Evolutionary conservation across 2,888 invertebrate genomes (phyloP), one percentile per base, ranked within the genome.

Genomic region (Tenthredo notha): DNA sequence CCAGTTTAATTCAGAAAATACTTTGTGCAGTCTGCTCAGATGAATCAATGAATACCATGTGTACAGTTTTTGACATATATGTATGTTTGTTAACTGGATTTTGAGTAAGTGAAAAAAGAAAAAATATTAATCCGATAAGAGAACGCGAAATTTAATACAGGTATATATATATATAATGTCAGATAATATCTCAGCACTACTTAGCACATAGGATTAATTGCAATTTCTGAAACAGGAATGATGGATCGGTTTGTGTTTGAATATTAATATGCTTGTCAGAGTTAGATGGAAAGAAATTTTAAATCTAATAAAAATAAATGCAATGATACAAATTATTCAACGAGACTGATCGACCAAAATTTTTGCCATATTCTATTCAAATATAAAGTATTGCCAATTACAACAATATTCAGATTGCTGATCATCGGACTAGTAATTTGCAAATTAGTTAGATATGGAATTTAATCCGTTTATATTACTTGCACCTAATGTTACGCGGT

Each of bases 181-280:
- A 12, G 77, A 33, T 86, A 82, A 85, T 86, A 85, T 85, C 80
- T 88, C 86, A 87, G 89, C 88, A 88, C 88, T 89, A 88, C 88
- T 86, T 83, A 88, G 86, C 82, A 85, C 82, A 83, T 72, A 25
- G 85, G 72, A 54, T 58, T 25, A 43, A 85, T 82, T 40, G 58
- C 72, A 83, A 70, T 78, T 65, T 58, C 5, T 54, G 78, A 65
- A 37, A 18, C n/a, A 29, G 61, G 85, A 82, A 54, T 47, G 50
- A 21, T 10, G 18, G 82, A 58, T 82, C 43, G 70, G 70, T 82
- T 85, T 77, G 37, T 83, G 80, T 70, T 61, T 61, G 37, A 61
- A 40, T 61, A 37, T 61, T 29, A 58, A 21, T 58, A 21, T 58
- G 12, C 37, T 75, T 6, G 75, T 47, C 29, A 29, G 6, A 25